phyloP scores from a whole-genome alignment of 2,113 vertebrate species.

The Tetraodon nigroviridis region DNA sequence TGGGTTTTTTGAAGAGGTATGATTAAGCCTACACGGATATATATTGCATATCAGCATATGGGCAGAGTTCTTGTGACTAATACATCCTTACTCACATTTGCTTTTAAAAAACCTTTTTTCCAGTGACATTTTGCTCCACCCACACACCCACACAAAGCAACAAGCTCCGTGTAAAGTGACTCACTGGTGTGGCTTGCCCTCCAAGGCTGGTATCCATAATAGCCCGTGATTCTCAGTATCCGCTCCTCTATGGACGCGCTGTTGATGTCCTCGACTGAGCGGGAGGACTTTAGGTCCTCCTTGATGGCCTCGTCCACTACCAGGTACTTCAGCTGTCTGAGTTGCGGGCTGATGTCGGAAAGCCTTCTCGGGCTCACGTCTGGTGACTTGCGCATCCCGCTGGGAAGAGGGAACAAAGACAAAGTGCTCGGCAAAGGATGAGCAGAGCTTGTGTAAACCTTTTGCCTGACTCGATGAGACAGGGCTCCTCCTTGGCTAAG shows the following conservation, averaged over 20 bases:
- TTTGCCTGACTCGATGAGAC: slow-evolving; percentile 8
- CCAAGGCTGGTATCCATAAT: slow-evolving; percentile 96
- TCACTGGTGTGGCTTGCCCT: slow-evolving; percentile 86
- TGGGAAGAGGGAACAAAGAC: slow-evolving; percentile 62
- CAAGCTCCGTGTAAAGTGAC: slow-evolving; percentile 35
- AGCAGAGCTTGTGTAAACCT: slow-evolving; percentile 1
- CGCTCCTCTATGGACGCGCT: slow-evolving; percentile 90
- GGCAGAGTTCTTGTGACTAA: too few relatives aligned
- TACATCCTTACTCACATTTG: too few relatives aligned
- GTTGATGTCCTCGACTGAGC: slow-evolving; percentile 90
- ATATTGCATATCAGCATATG: too few relatives aligned
- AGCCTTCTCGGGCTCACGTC: slow-evolving; percentile 92
- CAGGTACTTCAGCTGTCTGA: slow-evolving; percentile 91
- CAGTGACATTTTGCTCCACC: neutral
- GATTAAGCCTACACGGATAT: neutral
- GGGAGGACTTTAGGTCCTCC: slow-evolving; percentile 91
- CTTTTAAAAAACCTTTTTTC: neutral
- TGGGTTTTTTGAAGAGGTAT: neutral
- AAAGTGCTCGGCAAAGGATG: slow-evolving; percentile 6
- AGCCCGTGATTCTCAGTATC: slow-evolving; percentile 88
- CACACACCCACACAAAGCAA: slow-evolving; percentile 5
- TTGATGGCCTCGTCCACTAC: slow-evolving; percentile 93
- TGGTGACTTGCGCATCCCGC: slow-evolving; percentile 88
- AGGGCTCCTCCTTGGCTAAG: slow-evolving; percentile 10
- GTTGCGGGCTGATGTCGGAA: slow-evolving; percentile 95